Conservation (phyloP, 2,888 invertebrate genomes). For the Pasiphila rectangulata region DNA sequence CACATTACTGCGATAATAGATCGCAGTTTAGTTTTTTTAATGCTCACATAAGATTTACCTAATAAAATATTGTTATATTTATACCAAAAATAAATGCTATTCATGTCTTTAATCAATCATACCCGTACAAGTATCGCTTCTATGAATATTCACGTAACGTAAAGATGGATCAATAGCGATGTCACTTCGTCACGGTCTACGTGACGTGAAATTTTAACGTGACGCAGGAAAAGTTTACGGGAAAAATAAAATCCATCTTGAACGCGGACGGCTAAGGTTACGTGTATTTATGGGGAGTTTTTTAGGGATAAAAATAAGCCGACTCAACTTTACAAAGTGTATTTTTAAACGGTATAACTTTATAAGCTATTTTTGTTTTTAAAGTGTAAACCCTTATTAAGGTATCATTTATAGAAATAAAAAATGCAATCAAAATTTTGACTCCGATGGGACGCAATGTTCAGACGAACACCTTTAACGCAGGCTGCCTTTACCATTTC, state of each 20-base stretch:
- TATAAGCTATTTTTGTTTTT: neutral
- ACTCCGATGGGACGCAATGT: too few relatives aligned
- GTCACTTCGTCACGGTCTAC: conserved; percentile 30
- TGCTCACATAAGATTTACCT: too few relatives aligned
- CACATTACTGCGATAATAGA: too few relatives aligned
- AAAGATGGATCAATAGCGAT: conserved; percentile 20
- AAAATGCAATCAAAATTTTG: too few relatives aligned
- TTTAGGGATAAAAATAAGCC: conserved; percentile 7
- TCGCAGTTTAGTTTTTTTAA: too few relatives aligned
- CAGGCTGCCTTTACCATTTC: too few relatives aligned
- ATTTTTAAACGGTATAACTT: neutral
- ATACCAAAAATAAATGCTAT: too few relatives aligned
- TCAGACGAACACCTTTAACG: too few relatives aligned
- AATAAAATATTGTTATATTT: too few relatives aligned
- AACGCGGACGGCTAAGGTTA: conserved; percentile 22
- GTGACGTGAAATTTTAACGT: conserved; percentile 30
- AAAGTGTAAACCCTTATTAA: neutral
- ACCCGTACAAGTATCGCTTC: neutral
- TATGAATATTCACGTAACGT: neutral
- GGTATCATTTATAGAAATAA: too few relatives aligned
- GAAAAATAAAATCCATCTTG: conserved; percentile 26
- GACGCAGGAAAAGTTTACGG: conserved; percentile 19
- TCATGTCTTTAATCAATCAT: too few relatives aligned
- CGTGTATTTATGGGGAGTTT: conserved; percentile 15
- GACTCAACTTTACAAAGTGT: neutral